A percentile compares a stretch with the other conserved stretches of the same genome.
phyloP scores from a whole-genome alignment of 2,113 vertebrate genomes.

The Climacteris rufus region DNA sequence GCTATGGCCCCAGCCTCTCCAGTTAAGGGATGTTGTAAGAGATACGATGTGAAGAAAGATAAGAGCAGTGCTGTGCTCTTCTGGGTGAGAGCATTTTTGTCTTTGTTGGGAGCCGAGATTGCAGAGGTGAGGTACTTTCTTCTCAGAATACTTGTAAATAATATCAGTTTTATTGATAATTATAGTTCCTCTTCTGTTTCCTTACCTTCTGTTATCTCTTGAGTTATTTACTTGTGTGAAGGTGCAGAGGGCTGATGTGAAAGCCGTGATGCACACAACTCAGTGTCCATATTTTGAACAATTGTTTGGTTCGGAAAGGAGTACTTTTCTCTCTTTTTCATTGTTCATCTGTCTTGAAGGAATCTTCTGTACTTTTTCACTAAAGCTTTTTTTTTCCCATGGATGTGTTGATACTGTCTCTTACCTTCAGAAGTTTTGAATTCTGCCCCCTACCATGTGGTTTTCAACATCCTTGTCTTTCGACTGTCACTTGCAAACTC shows the following conservation, averaged over 20 bases:
- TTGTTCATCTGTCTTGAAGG: not conserved
- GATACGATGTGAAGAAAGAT: not conserved
- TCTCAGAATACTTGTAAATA: not conserved
- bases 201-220: not conserved
- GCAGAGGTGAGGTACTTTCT: not conserved
- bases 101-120: not conserved
- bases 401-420: not conserved
- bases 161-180: not conserved
- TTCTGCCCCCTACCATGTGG: not conserved
- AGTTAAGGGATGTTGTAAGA: not conserved
- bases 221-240: not conserved
- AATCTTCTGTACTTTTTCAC: not conserved
- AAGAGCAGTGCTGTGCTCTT: not conserved
- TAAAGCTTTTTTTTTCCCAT: not conserved
- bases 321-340: not conserved
- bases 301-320: not conserved
- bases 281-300: not conserved
- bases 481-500: not conserved
- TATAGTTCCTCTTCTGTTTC: not conserved
- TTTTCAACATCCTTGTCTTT: not conserved
- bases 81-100: fast-evolving
- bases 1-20: not conserved
- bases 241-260: not conserved
- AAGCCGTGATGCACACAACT: not conserved
- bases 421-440: not conserved